phyloP scores from a whole-genome alignment of 2,113 vertebrate species.

The Hypocryptadius cinnamomeus region DNA sequence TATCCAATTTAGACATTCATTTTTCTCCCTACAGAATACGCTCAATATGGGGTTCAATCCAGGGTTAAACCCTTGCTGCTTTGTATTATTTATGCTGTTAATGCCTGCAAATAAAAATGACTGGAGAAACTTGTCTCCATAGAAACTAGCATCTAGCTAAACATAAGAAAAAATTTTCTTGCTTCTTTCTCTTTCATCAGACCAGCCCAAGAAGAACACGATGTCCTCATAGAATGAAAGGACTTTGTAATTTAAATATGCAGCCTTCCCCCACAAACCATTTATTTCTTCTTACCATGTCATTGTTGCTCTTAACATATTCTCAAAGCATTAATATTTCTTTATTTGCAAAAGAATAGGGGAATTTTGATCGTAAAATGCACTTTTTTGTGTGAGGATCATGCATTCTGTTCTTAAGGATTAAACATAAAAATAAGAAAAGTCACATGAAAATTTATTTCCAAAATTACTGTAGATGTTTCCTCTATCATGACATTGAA shows the following conservation, averaged over 20 bases:
- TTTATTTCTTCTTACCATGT: not conserved
- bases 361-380: not conserved
- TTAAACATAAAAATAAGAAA: not conserved
- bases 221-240: not conserved
- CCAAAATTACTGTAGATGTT: not conserved
- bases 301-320: not conserved
- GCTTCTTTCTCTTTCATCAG: slow-evolving; percentile 5
- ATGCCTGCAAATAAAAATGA: slow-evolving; percentile 52
- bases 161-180: slow-evolving; percentile 22
- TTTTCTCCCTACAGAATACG: slow-evolving; percentile 11
- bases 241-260: not conserved
- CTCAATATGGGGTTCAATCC: slow-evolving; percentile 22
- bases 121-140: slow-evolving; percentile 54
- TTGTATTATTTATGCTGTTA: slow-evolving; percentile 31
- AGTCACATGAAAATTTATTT: not conserved
- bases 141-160: slow-evolving; percentile 57
- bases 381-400: not conserved
- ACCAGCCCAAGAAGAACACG: slow-evolving; percentile 1
- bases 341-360: not conserved
- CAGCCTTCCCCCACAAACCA: not conserved
- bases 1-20: slow-evolving; percentile 37
- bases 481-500: not conserved
- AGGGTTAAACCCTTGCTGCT: slow-evolving; percentile 53
- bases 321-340: not conserved
- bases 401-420: not conserved